Evolutionary conservation across 2,797 vertebrate genomes (phyloP), one percentile per base, ranked within the genome.

Genomic region (Pterois miles): DNA sequence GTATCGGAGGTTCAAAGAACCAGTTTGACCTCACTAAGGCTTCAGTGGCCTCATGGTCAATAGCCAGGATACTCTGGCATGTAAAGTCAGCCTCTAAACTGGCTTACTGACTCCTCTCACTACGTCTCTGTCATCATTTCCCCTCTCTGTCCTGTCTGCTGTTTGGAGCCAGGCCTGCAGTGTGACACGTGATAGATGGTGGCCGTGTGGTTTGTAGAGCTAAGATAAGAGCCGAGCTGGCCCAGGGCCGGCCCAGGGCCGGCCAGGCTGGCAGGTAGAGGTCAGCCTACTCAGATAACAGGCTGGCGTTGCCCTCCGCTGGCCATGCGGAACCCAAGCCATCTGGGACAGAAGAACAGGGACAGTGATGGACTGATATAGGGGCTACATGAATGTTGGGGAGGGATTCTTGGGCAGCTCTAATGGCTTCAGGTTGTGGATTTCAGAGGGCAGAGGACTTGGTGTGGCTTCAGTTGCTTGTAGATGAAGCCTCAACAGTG

Each of bases 251-350:
- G 36, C 31, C 58, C 80, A 27, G 54, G 43, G 27, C 52, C 23
- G 25, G 36, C 38, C 62, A 33, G 54, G 36, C 71, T 68, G 79
- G 38, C 84, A 86, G 64, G 60, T 79, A 78, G 78, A 72, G 65
- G 83, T 85, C 73, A 36, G 16, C 25, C 34, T 80, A 58, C 91
- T 95, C 89, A 0, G 68, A 87, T 95, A 83, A 85, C 87, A 76
- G 70, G 67, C 74, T 79, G 71, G 5, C 1, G 78, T 82, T 85
- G 85, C 86, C 78, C 87, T 80, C 76, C 2, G 1, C 86, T 92
- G 90, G 82, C 81, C 94, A 95, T 92, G 95, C 90, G 85, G 92
- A 96, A 94, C 95, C 3, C 0, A 2, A 53, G 72, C 95, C 95
- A 96, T 95, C 95, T 96, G 96, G 86, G 89, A 78, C 10, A 54